These are phyloP conservation scores for Climacteris rufus DNA, from an alignment of 2,113 vertebrate species.

Conservation along the genomic window DNA sequence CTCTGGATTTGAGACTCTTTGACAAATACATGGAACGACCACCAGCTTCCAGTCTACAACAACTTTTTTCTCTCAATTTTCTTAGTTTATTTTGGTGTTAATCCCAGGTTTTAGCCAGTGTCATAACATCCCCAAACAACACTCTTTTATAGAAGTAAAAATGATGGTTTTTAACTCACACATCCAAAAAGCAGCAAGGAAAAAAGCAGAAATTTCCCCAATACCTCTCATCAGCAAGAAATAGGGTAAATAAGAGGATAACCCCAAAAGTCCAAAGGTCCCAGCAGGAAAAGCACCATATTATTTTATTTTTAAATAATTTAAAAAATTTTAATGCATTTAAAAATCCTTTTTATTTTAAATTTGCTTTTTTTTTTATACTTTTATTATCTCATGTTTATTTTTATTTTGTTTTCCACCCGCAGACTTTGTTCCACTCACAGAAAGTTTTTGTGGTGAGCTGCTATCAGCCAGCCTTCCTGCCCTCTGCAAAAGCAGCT, in stretches of 20 bases:
- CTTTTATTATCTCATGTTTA: neutral
- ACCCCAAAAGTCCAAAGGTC: neutral
- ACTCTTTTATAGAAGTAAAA: neutral
- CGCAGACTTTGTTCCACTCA: fast-evolving
- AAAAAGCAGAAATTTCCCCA: neutral
- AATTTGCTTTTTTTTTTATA: neutral
- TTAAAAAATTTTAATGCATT: neutral
- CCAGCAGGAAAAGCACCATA: neutral
- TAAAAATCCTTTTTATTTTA: neutral
- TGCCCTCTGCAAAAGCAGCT: neutral
- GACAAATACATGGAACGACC: neutral
- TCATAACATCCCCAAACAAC: neutral
- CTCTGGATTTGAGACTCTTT: no score
- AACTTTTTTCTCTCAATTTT: neutral
- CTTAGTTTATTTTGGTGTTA: neutral
- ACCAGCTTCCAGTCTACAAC: neutral
- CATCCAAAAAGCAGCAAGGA: neutral
- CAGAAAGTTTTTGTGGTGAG: neutral
- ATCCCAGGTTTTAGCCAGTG: neutral
- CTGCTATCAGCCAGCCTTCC: neutral
- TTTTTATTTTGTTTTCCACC: neutral
- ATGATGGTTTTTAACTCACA: fast-evolving
- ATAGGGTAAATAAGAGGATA: neutral
- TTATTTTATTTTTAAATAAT: neutral
- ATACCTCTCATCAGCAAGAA: neutral